Conservation (phyloP, 1,140 invertebrate genomes). For the Aporrectodea caliginosa region DNA sequence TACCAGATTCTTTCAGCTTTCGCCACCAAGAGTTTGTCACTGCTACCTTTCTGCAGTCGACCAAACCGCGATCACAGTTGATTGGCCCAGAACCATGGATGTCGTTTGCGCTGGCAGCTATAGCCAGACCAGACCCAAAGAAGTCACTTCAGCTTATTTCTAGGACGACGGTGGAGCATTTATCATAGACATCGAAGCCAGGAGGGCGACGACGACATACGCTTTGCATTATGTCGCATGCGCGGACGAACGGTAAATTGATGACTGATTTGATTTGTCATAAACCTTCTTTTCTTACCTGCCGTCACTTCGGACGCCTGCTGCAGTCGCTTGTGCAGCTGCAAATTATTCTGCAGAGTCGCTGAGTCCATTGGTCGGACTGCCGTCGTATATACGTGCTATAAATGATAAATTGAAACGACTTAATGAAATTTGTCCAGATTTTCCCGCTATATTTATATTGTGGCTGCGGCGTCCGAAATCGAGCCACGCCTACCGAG, state of each 20-base stretch:
- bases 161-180: too few relatives aligned
- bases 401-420: conserved; percentile 3
- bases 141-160: too few relatives aligned
- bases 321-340: background rate
- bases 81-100: too few relatives aligned
- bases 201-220: too few relatives aligned
- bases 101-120: too few relatives aligned
- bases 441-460: conserved; percentile 3
- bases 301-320: background rate
- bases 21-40: too few relatives aligned
- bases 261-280: conserved; percentile 1
- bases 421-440: background rate
- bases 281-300: background rate
- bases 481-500: background rate
- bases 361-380: background rate
- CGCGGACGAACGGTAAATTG: background rate
- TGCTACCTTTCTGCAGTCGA: too few relatives aligned
- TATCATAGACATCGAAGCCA: too few relatives aligned
- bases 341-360: background rate
- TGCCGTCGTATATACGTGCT: background rate
- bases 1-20: too few relatives aligned
- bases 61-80: too few relatives aligned
- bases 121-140: too few relatives aligned
- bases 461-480: background rate
- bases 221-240: background rate